Base-by-base conservation (phyloP, 2,888 invertebrate species). In the Itoplectis maculator region DNA sequence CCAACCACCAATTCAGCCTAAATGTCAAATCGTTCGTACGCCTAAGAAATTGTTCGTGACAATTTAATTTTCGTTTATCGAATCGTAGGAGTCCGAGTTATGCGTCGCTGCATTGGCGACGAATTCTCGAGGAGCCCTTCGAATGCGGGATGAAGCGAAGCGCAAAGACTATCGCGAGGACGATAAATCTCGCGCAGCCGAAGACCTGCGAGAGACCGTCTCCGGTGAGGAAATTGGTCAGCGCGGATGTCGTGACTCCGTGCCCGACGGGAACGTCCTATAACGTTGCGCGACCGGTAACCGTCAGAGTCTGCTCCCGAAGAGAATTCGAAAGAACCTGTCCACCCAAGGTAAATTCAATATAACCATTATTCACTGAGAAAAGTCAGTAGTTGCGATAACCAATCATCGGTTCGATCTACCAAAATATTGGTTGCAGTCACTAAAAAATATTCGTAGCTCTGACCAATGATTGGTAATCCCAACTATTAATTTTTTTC, bases 221-320 rank as follows among this genome's bases (percentile, higher is more conserved):
- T 23, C 83, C 72, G 11, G 73, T 89, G 23, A 88, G 86, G 79
- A 90, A 87, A 83, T 83, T 88, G 15, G 86, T 88, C 11, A 84
- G 76, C 15, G 84, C 85, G 6, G 87, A 89, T 8, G 45, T 69
- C 29, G 51, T 49, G 23, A 84, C 85, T 35, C 79, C 88, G 4
- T 89, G 88, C 76, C 75, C 83, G 0, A 68, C 54, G 8, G 75
- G 29, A 37, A 80, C 76, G 18, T 84, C 82, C 7, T 86, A 86
- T 72, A 59, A 85, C 81, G 79, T 66, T 13, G 76, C 86, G 0
- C 86, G 82, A 70, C 87, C 90, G 5, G 92, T 93, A 65, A 79
- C 89, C 5, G 92, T 94, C 61, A 88, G 90, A 79, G 87, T 93
- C 54, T 93, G 93, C 85, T 91, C 93, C 0, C 91, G 93, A 3